Base-by-base conservation (phyloP, 2,113 vertebrate genomes). In the Campylomormyrus numenius region DNA sequence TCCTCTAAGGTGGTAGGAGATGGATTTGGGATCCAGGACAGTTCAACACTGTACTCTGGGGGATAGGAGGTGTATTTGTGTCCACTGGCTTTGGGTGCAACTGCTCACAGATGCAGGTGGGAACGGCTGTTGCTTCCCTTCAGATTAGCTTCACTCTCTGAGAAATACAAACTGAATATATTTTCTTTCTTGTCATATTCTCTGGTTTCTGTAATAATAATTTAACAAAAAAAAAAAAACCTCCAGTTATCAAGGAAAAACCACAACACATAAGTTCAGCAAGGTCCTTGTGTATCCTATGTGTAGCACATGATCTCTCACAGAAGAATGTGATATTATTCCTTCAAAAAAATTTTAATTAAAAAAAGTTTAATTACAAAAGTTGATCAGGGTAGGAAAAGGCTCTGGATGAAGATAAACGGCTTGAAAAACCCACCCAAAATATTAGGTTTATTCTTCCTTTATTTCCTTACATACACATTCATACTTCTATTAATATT, bases 61-160 rank as follows among this genome's bases (percentile, higher is more conserved):
- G 90, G 87, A 77, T 92, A 89, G 89, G 92, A 88, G 92, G 92
- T 87, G 90, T 93, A 94, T 95, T 95, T 95, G 91, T 94, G 53
- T 90, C 92, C 93, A 93, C 93, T 94, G 94, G 92, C 88, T 91
- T 92, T 91, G 92, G 90, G 90, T 92, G 88, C 94, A 94, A 94
- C 93, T 91, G 91, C 93, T 93, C 91, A 90, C 31, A 84, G 90
- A 89, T 85, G 9, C 39, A 58, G 49, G 35, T 53, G 42, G 90
- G 90, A 92, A 85, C 84, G 66, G 91, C 94, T 93, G 88, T 88
- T 89, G 85, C 92, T 94, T 92, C 90, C 90, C 89, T 93, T 91
- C 91, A 92, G 91, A 93, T 94, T 92, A 91, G 89, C 80, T 42
- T 91, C 88, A 1, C 48, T 92, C 94, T 93, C 93, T 90, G 80